Evolutionary conservation across 2,113 vertebrate genomes (phyloP).

Genomic region (Nyctibius bracteatus): DNA sequence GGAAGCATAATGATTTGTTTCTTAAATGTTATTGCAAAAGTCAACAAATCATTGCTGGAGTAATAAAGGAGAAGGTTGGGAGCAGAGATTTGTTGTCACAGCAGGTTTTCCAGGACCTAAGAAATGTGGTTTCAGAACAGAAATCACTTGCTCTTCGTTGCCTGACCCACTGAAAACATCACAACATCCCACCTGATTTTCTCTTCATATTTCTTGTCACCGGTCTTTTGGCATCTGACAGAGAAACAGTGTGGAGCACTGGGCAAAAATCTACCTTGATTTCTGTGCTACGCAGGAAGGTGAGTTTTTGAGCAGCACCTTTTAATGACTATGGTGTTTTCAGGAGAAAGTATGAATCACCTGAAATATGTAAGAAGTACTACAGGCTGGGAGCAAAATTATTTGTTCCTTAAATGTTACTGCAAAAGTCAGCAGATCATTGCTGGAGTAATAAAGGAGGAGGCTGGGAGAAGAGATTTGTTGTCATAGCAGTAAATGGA

Average conservation of each 20-base stretch:
- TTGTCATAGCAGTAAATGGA: not conserved
- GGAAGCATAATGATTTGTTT: slow-evolving; percentile 34
- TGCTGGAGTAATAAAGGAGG: not conserved
- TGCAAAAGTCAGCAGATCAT: not conserved
- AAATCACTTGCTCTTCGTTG: not conserved
- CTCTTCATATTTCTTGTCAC: not conserved
- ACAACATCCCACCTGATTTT: not conserved
- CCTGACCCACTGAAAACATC: not conserved
- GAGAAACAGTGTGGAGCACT: not conserved
- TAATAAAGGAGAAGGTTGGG: slow-evolving; percentile 27
- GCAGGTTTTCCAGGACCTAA: not conserved
- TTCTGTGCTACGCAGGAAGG: not conserved
- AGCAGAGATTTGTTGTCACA: not conserved
- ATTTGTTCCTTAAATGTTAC: not conserved
- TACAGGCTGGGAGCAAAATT: not conserved
- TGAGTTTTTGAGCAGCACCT: slow-evolving; percentile 39
- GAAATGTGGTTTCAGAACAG: not conserved
- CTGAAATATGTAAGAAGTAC: not conserved
- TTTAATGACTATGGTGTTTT: not conserved
- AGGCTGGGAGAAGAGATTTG: not conserved
- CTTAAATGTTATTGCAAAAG: not conserved
- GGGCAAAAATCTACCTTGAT: not conserved
- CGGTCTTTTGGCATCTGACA: not conserved
- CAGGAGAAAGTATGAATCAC: not conserved
- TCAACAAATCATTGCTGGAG: slow-evolving; percentile 33